phyloP scores from a whole-genome alignment of 2,797 vertebrate species.

The Eupleurogrammus muticus region DNA sequence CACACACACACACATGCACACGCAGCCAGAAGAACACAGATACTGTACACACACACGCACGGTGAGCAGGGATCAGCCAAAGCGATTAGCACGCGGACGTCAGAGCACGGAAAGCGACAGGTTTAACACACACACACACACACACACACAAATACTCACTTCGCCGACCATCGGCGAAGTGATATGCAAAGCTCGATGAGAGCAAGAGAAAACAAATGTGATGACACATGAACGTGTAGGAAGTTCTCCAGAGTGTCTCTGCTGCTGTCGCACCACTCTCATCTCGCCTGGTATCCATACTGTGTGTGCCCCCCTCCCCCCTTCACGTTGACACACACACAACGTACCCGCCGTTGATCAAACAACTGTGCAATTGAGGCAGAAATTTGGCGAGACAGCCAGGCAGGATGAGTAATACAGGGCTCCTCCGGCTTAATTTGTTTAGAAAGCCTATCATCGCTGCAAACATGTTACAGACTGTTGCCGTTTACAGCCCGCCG shows the following conservation, averaged over 20 bases:
- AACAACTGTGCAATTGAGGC: conserved; percentile 64
- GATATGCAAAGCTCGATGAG: conserved; percentile 43
- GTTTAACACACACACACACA: conserved; percentile 55
- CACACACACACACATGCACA: conserved; percentile 27
- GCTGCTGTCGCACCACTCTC: conserved; percentile 37
- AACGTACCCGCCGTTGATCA: conserved; percentile 62
- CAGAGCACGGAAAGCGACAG: conserved; percentile 67
- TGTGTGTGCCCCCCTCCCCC: neutral
- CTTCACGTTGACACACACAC: conserved; percentile 45
- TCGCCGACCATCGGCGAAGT: neutral
- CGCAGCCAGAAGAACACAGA: conserved; percentile 35
- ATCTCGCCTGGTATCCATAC: conserved; percentile 28
- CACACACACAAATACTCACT: conserved; percentile 1
- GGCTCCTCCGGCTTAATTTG: conserved; percentile 66
- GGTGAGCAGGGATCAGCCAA: conserved; percentile 82
- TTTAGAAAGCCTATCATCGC: conserved; percentile 69
- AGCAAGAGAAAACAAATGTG: conserved; percentile 34
- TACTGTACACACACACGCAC: conserved; percentile 42
- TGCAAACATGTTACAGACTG: conserved; percentile 69
- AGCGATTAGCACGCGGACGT: conserved; percentile 81
- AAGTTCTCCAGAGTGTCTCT: conserved; percentile 40
- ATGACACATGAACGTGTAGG: conserved; percentile 65
- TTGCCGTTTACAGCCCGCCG: conserved; percentile 51
- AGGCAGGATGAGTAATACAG: conserved; percentile 65
- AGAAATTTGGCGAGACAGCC: conserved; percentile 65